Evolutionary conservation across 2,797 vertebrate genomes (phyloP).

Genomic region (Hylomyscus alleni): DNA sequence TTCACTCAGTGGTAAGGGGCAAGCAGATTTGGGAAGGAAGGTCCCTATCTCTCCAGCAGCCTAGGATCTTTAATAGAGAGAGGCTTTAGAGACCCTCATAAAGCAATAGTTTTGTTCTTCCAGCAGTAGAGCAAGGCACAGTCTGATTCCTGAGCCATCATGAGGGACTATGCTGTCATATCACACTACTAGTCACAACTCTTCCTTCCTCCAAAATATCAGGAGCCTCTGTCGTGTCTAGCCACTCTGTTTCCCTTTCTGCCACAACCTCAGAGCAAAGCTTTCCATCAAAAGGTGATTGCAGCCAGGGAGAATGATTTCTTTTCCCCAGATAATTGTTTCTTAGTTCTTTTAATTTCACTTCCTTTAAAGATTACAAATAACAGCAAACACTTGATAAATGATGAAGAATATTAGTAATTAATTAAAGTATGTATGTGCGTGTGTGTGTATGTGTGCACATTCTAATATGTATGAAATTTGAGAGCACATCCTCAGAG

Average conservation of each 20-base stretch:
- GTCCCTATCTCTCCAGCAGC: neutral
- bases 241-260: neutral
- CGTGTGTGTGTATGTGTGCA: neutral
- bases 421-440: constrained; percentile 66
- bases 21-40: neutral
- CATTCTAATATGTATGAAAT: neutral
- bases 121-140: neutral
- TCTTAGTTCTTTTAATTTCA: constrained; percentile 74
- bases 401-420: constrained; percentile 74
- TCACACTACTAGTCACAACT: neutral
- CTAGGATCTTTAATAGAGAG: neutral
- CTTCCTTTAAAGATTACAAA: constrained; percentile 64
- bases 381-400: constrained; percentile 63
- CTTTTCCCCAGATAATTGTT: constrained; percentile 74
- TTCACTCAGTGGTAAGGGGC: neutral
- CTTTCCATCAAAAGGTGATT: constrained; percentile 69
- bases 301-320: constrained; percentile 32
- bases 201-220: neutral
- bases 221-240: neutral
- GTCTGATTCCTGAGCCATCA: neutral
- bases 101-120: constrained; percentile 8
- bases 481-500: constrained; percentile 17
- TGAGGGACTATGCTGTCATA: neutral
- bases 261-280: neutral
- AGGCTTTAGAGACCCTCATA: neutral